These are phyloP conservation scores for Homarus americanus DNA, from an alignment of 1,140 invertebrate genomes.

Conservation along the genomic window DNA sequence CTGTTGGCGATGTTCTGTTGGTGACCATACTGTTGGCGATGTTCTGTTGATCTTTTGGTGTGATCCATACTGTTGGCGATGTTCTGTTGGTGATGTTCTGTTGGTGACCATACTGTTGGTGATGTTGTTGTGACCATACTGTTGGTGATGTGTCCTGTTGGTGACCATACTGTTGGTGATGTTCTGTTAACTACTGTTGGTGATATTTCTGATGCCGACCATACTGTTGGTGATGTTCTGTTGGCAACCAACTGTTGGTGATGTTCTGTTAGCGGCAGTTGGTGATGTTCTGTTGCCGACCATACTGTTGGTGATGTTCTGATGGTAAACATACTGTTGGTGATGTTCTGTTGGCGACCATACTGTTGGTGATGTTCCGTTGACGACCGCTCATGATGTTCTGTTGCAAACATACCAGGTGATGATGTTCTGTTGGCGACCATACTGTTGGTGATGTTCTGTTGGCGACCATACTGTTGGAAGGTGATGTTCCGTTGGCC, in stretches of 20 bases:
- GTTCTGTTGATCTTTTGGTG: too few species aligned
- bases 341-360: not conserved
- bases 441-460: not conserved
- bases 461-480: not conserved
- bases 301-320: not conserved
- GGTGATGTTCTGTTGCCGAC: too few species aligned
- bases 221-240: not conserved
- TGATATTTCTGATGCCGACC: not conserved
- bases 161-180: not conserved
- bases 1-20: not conserved
- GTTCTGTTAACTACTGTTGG: not conserved
- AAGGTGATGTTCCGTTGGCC: too few species aligned
- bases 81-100: too few species aligned
- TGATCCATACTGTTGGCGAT: too few species aligned
- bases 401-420: too few species aligned
- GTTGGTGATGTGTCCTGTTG: not conserved
- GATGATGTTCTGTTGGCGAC: not conserved
- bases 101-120: too few species aligned
- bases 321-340: not conserved
- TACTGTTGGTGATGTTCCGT: not conserved
- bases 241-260: not conserved
- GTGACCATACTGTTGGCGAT: not conserved
- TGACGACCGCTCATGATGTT: not conserved
- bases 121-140: not conserved
- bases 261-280: not conserved